Conservation (phyloP, 2,797 vertebrate genomes). For the Vipera latastei region DNA sequence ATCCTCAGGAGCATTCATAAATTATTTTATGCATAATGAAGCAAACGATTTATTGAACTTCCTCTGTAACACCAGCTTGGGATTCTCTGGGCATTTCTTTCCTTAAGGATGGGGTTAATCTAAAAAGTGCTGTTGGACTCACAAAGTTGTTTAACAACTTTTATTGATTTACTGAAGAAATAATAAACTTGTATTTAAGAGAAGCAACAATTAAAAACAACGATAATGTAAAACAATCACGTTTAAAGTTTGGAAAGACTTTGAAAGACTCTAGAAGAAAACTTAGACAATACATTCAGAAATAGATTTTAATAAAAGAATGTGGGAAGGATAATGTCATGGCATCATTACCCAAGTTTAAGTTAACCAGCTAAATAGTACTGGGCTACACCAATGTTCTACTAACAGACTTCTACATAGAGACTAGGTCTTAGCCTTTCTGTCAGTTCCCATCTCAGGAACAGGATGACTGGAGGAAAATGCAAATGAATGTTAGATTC, state of each 20-base stretch:
- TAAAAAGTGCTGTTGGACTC: not conserved
- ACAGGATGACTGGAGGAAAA: not conserved
- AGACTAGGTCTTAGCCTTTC: not conserved
- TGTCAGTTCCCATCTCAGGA: not conserved
- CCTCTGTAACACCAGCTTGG: constrained; percentile 13
- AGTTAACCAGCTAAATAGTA: not conserved
- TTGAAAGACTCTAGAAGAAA: not conserved
- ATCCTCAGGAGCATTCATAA: constrained; percentile 16
- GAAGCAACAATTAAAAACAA: not conserved
- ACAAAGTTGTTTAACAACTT: not conserved
- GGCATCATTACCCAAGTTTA: not conserved
- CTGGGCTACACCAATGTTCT: not conserved
- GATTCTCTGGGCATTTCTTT: not conserved
- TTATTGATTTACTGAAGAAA: constrained; percentile 6
- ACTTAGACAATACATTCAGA: not conserved
- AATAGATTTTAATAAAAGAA: not conserved
- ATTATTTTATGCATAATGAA: constrained; percentile 26
- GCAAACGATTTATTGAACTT: constrained; percentile 25
- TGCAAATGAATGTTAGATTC: not conserved
- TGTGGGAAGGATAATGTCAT: not conserved
- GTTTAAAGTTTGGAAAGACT: not conserved
- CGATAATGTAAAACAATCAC: not conserved
- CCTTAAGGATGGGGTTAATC: not conserved
- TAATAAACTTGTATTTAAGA: not conserved
- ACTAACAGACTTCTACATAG: not conserved